A percentile compares a stretch with the other conserved stretches of the same genome.
These are phyloP conservation scores for Callyntrura guangdongensis DNA, from an alignment of 2,888 invertebrate species.

Conservation along the genomic window DNA sequence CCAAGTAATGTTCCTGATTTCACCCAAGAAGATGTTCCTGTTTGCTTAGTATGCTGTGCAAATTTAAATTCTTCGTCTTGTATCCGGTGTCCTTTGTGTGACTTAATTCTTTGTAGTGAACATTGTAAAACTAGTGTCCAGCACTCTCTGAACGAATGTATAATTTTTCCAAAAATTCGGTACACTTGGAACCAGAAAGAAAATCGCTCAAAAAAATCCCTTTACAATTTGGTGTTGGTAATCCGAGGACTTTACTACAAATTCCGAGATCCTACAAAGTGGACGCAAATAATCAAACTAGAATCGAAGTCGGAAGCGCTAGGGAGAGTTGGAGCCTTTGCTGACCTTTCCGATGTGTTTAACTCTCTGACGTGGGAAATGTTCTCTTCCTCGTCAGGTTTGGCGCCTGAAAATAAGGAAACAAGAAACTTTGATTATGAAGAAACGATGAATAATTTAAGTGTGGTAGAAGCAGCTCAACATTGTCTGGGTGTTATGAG, in stretches of 20 bases:
- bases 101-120: slow-evolving; percentile 48
- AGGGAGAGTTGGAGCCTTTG: slow-evolving; percentile 72
- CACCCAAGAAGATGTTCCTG: slow-evolving; percentile 33
- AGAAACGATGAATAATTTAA: background rate
- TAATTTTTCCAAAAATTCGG: slow-evolving; percentile 66
- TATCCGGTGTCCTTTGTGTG: slow-evolving; percentile 35
- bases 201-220: slow-evolving; percentile 51
- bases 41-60: slow-evolving; percentile 77
- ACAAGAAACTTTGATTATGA: background rate
- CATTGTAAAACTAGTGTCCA: slow-evolving; percentile 1
- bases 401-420: slow-evolving; percentile 33
- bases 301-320: slow-evolving; percentile 79
- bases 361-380: slow-evolving; percentile 74
- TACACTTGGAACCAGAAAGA: slow-evolving; percentile 21
- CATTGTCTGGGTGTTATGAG: slow-evolving; percentile 80
- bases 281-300: slow-evolving; percentile 79
- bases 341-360: slow-evolving; percentile 66
- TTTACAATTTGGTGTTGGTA: slow-evolving; percentile 76
- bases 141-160: slow-evolving; percentile 80
- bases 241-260: slow-evolving; percentile 76
- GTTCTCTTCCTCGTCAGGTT: slow-evolving; percentile 59
- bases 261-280: slow-evolving; percentile 66
- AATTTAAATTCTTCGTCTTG: slow-evolving; percentile 28
- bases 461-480: slow-evolving; percentile 66
- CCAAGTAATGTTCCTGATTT: background rate